A percentile compares a stretch with the other conserved stretches of the same genome.
Conservation (phyloP, 2,797 vertebrate genomes). For the Thunnus albacares region DNA sequence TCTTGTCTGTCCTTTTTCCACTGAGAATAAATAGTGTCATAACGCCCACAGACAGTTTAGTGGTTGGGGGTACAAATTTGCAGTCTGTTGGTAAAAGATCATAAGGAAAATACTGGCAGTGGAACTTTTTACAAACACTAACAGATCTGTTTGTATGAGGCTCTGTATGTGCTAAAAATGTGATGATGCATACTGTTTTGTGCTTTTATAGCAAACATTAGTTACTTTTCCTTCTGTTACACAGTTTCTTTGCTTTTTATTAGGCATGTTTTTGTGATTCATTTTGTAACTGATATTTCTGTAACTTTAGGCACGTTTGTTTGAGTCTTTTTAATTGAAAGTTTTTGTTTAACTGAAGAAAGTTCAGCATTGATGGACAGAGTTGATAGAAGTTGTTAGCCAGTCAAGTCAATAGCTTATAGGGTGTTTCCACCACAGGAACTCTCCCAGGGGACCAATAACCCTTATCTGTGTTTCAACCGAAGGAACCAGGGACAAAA, state of each 20-base stretch:
- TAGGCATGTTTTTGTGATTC: not conserved
- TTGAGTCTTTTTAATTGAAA: not conserved
- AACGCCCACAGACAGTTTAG: conserved; percentile 3
- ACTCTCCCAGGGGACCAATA: not conserved
- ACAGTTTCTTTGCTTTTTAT: not conserved
- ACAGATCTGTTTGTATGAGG: not conserved
- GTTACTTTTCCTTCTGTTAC: not conserved
- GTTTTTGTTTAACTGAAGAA: not conserved
- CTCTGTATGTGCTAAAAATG: conserved; percentile 5
- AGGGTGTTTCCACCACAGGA: too few species aligned
- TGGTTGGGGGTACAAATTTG: conserved; percentile 13
- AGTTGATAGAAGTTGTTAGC: too few species aligned
- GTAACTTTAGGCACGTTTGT: not conserved
- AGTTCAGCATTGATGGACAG: not conserved
- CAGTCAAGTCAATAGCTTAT: too few species aligned
- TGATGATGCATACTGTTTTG: conserved; percentile 2
- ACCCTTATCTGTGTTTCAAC: not conserved
- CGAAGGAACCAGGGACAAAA: not conserved
- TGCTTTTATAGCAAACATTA: not conserved
- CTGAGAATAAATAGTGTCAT: conserved; percentile 18
- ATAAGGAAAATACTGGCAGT: not conserved
- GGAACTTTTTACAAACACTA: not conserved
- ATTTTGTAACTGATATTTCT: not conserved
- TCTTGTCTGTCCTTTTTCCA: not conserved
- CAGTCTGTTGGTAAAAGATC: conserved; percentile 5